Base-by-base conservation (phyloP, 2,797 vertebrate species). In the Coranthus polyacanthus region DNA sequence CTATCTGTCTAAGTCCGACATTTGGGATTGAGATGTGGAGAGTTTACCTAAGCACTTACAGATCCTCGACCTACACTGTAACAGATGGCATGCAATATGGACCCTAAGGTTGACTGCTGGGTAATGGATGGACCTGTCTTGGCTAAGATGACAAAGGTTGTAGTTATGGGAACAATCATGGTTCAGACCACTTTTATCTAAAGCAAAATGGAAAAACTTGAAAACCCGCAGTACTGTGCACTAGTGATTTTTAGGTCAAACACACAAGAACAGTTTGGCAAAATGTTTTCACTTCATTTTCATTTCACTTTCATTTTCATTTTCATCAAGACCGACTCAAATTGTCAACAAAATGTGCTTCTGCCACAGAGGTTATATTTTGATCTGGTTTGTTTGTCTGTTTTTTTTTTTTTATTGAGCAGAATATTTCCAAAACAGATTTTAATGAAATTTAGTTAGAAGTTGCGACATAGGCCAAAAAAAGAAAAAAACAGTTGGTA, bases 11-110 rank as follows among this genome's bases (percentile, higher is more conserved):
- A 24, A 63, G 39, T 47, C 42, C 72, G 73, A 78, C 79, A 83
- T 82, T 76, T 68, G 85, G 53, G 70, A 72, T 49, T 45, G 56
- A 77, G 69, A 68, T 47, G 54, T 61, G 52, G 12, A 59, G 61
- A 72, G 70, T 86, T 83, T 86, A 83, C 83, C 68, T 80, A 65
- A 81, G 72, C 65, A 68, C 78, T 69, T 66, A 78, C n/a, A 24
- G 41, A 62, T 57, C 46, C 63, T 53, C 49, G 70, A 67, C 63
- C 57, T 29, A 18, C 53, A n/a, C 20, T 56, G 32, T 49, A 73
- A 79, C 89, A 89, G 88, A 89, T 89, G 87, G 86, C 45, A 9
- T 26, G 49, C 82, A 79, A 58, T 72, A 78, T 55, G 70, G 68
- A 75, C 71, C 64, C 79, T 13, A 37, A 65, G 75, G 71, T 75